Conservation (phyloP, 1,140 invertebrate species). For the Drosophila lacteicornis region DNA sequence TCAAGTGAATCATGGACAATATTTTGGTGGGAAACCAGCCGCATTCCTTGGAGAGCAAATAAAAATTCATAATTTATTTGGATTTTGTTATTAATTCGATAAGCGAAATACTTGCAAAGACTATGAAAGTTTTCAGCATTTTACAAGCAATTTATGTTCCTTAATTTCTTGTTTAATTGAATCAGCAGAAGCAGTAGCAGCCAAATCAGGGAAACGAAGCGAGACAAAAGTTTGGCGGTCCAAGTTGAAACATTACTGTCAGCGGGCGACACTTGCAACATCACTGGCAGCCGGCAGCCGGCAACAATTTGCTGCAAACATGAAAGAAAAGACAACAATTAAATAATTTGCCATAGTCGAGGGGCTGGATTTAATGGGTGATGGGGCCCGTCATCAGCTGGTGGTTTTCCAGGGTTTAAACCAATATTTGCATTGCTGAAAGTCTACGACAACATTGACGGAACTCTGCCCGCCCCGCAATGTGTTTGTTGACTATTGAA, state of each 20-base stretch:
- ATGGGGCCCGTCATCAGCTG: not conserved
- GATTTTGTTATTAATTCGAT: slow-evolving; percentile 35
- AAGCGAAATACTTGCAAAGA: slow-evolving; percentile 10
- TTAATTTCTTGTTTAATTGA: slow-evolving; percentile 52
- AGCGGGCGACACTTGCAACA: slow-evolving; percentile 20
- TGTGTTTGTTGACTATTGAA: slow-evolving; percentile 64
- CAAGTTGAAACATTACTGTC: slow-evolving; percentile 33
- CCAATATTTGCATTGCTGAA: slow-evolving; percentile 59
- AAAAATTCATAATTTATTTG: slow-evolving; percentile 9
- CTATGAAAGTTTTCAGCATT: slow-evolving; percentile 21
- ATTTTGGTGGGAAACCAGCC: not conserved
- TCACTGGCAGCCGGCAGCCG: not conserved
- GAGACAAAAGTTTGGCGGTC: slow-evolving; percentile 30
- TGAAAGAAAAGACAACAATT: slow-evolving; percentile 50
- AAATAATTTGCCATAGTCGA: slow-evolving; percentile 43
- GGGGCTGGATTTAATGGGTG: not conserved
- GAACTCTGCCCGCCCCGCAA: slow-evolving; percentile 6
- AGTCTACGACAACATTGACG: slow-evolving; percentile 50
- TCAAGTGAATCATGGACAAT: not conserved
- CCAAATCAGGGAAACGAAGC: slow-evolving; percentile 16
- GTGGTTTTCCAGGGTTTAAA: slow-evolving; percentile 13
- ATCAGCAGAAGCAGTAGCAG: slow-evolving; percentile 33
- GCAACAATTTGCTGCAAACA: slow-evolving; percentile 39
- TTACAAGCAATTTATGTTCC: slow-evolving; percentile 17
- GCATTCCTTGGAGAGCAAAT: slow-evolving; percentile 8